Evolutionary conservation across 2,797 vertebrate species (phyloP), one percentile per base, ranked within the genome.

Genomic region (Enoplosus armatus): DNA sequence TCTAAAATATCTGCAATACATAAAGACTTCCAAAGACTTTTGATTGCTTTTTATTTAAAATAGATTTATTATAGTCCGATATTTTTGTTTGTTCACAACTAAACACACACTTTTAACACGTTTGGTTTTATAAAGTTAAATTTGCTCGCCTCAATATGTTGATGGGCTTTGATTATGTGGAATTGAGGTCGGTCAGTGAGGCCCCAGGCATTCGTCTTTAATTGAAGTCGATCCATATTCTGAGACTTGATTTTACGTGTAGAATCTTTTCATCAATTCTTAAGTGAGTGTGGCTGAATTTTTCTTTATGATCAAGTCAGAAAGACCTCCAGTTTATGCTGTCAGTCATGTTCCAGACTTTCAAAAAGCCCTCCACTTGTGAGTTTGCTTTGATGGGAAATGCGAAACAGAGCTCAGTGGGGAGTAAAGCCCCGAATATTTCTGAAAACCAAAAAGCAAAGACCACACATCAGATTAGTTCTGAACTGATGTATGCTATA

Each of bases 301-400:
- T 89, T 89, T 87, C 69, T 82, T 88, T 89, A 48, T 79, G 81
- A 87, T 91, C 78, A 83, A 74, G 43, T 72, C 50, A 71, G 67
- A 83, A 59, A 63, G 45, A 71, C 35, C 58, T 82, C 68, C 29
- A 69, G 29, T 77, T 82, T 73, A 63, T 75, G 62, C 73, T 75
- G 72, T 85, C 80, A 86, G 70, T 84, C 80, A 87, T 76, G 41
- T 68, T 79, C 53, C 39, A 82, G 68, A 75, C 72, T 82, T 77
- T 74, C 31, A 83, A 64, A 87, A 72, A 77, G 33, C n/a, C 37
- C 27, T 67, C 29, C 48, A 50, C 65, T 76, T 56, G 31, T 73
- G 72, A 80, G 62, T 71, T 75, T 78, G 80, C 77, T 83, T 87
- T 88, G 56, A 86, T 70, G 33, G 54, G 65, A 64, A 82, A 76